Base-by-base conservation (phyloP, 2,797 vertebrate species). In the Hoplostethus mediterraneus region DNA sequence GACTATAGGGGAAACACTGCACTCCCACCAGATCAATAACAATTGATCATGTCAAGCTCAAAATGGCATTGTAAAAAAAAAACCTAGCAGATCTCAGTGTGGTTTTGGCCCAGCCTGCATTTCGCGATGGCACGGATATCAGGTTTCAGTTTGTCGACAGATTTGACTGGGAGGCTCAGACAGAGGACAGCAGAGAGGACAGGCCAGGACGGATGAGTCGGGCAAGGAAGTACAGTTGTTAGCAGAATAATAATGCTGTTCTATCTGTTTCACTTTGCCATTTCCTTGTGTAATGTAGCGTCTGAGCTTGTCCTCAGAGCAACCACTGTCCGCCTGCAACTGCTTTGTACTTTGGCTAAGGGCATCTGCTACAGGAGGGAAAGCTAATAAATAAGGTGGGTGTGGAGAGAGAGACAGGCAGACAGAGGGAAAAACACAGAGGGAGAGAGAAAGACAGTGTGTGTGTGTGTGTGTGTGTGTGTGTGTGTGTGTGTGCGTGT, bases 211-310 rank as follows among this genome's bases (percentile, higher is more conserved):
- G 7, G 69, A 78, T 61, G 75, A 75, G 55, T 61, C 2, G 53
- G 70, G 42, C 42, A 56, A 52, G 64, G 57, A 78, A 63, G 66
- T 77, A 71, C 55, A 80, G 82, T 82, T 83, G 73, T 75, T 82
- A 63, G 82, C 55, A 33, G 83, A 86, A 89, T 90, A 82, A 84
- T 79, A 89, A 87, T 86, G 80, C 54, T 45, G 59, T 58, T 77
- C 75, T 81, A 74, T 82, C 69, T 73, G 65, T 73, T 85, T 86
- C 71, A 73, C 73, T 86, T 82, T 67, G 80, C 63, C 81, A 81
- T 81, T 84, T 81, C 55, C 56, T 53, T 54, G 74, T 82, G 82
- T 85, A 78, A 90, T 79, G 73, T 33, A 80, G 48, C 74, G 72
- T 66, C 68, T 7, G 63, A 75, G 63, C 61, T 71, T 86, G 83